Conservation (phyloP, 2,888 invertebrate species). For the Marasmarcha lunaedactyla region DNA sequence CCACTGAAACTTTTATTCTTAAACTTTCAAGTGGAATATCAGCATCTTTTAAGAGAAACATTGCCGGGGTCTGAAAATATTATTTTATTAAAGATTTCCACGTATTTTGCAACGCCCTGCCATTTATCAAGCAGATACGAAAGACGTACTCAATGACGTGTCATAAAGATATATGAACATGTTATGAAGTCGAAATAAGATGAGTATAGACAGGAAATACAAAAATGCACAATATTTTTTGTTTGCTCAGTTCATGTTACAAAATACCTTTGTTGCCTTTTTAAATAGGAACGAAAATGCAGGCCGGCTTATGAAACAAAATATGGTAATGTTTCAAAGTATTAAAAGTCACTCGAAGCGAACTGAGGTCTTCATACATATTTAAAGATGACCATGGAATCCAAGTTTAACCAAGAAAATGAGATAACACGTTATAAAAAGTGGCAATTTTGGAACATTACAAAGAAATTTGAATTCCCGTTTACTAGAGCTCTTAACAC, state of each 20-base stretch:
- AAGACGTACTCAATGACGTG: slow-evolving; percentile 11
- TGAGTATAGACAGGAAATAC: too few species aligned
- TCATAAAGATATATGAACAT: too few species aligned
- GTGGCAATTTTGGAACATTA: too few species aligned
- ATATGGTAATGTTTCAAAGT: slow-evolving; percentile 43
- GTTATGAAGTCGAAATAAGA: too few species aligned
- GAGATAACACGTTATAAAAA: too few species aligned
- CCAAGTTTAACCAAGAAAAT: slow-evolving; percentile 37
- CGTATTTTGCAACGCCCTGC: slow-evolving; percentile 39
- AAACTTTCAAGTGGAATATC: slow-evolving; percentile 19
- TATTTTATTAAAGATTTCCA: slow-evolving; percentile 36
- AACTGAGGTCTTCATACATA: slow-evolving; percentile 44
- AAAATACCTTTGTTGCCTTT: too few species aligned
- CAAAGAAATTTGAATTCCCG: too few species aligned
- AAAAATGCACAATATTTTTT: too few species aligned
- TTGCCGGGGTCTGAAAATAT: slow-evolving; percentile 15
- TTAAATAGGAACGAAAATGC: background rate
- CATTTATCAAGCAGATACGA: slow-evolving; percentile 55
- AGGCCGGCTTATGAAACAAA: slow-evolving; percentile 13
- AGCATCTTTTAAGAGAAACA: slow-evolving; percentile 15
- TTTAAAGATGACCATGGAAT: slow-evolving; percentile 49
- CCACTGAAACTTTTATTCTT: slow-evolving; percentile 20
- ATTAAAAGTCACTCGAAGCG: slow-evolving; percentile 43
- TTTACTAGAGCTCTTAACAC: too few species aligned
- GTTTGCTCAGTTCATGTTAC: too few species aligned